Base-by-base conservation (phyloP, 2,113 vertebrate species). In the Lycaon pictus region DNA sequence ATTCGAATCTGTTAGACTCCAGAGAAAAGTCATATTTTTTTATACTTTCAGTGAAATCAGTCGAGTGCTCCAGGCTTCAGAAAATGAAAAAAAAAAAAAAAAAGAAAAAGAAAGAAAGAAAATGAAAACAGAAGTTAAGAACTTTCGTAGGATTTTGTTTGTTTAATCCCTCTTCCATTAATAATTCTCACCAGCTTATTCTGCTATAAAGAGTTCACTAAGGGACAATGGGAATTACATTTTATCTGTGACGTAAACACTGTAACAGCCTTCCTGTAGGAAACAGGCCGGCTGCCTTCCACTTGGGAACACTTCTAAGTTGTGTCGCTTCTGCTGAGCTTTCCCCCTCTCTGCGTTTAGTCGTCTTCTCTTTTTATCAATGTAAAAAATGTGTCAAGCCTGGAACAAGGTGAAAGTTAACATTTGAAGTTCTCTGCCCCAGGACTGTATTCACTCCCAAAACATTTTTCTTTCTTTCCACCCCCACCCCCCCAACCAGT, bases 41-140 rank as follows among this genome's bases (percentile, higher is more conserved):
- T 35, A 92, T 29, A 56, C 35, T 74, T 92, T 71, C 80, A 84
- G 51, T 76, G 43, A 96, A 95, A 95, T 92, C 84, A 58, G 53
- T 79, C 29, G 32, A 35, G 22, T 92, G 76, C 62, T 51, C 51
- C 23, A 83, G 48, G 67, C 69, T 90, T 95, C 65, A 96, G 93
- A 93, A 97, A 97, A 96, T 37, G 84, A 96, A 96, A 95, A 81
- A 43, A 43, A 43, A 7, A 5, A 37, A 37, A 96, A 92, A 92
- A 97, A 97, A 96, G 35, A n/a, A 35, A 37, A 37, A 37, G 37
- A 37, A 43, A 43, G 43, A 43, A 43, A 96, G 93, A 93, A 97
- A 97, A 96, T 37, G 84, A 96, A 96, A 95, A 81, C 77, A 72
- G 55, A 92, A 95, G 79, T 97, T 93, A 69, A 92, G 51, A 92